These are phyloP conservation scores for Rhizoglyphus robini DNA, from an alignment of 1,140 invertebrate species.

Conservation along the genomic window DNA sequence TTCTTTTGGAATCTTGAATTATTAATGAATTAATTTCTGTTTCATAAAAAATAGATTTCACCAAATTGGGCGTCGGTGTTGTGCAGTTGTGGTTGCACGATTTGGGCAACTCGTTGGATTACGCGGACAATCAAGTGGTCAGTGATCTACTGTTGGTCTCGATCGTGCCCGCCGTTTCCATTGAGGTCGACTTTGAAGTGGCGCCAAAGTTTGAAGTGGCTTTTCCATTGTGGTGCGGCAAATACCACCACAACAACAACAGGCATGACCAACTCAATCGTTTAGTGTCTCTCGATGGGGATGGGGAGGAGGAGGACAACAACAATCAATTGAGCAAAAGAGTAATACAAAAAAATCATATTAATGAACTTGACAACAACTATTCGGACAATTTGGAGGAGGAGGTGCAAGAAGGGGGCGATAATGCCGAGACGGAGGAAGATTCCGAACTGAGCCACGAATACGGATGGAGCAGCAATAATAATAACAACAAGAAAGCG, in stretches of 20 bases:
- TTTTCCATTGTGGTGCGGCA: neutral
- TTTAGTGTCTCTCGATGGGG: too few species aligned
- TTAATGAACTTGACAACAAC: too few species aligned
- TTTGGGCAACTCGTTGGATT: constrained; percentile 5
- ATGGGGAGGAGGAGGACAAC: too few species aligned
- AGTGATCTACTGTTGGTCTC: constrained; percentile 20
- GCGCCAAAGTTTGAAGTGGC: constrained; percentile 16
- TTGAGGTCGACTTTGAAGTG: constrained; percentile 21
- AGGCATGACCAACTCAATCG: too few species aligned
- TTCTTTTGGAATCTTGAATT: neutral
- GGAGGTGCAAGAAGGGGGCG: neutral
- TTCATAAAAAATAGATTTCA: constrained; percentile 13
- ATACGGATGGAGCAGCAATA: neutral
- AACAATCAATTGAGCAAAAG: too few species aligned
- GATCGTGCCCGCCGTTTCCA: constrained; percentile 18
- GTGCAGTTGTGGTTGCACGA: neutral
- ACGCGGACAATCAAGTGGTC: neutral
- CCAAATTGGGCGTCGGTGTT: constrained; percentile 18
- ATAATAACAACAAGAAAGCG: neutral
- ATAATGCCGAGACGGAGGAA: neutral
- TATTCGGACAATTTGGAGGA: too few species aligned
- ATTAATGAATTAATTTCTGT: neutral
- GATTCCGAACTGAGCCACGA: neutral
- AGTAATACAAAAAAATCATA: too few species aligned
- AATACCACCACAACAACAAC: neutral